Conservation (phyloP, 2,113 vertebrate genomes). For the Gymnorhina tibicen region DNA sequence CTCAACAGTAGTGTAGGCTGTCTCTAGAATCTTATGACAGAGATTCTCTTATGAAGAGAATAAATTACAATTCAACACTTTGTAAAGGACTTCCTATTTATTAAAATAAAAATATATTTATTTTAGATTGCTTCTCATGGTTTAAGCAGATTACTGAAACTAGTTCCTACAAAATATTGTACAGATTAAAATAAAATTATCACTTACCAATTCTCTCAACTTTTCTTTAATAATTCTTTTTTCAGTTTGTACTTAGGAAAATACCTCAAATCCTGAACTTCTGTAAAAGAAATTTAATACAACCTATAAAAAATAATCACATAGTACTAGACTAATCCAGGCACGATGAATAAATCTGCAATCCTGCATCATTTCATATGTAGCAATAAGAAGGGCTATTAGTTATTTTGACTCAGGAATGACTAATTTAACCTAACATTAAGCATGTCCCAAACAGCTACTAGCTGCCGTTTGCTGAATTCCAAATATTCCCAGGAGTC, state of each 20-base stretch:
- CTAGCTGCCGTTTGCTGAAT: not conserved
- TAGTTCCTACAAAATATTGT: not conserved
- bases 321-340: not conserved
- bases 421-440: not conserved
- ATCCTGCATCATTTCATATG: not conserved
- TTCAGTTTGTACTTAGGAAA: not conserved
- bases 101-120: not conserved
- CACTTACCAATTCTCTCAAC: not conserved
- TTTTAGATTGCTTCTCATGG: not conserved
- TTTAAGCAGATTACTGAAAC: not conserved
- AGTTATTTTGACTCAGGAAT: not conserved
- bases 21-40: not conserved
- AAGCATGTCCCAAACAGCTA: not conserved
- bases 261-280: not conserved
- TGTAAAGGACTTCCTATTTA: not conserved
- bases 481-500: constrained; percentile 21
- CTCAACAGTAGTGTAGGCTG: not conserved
- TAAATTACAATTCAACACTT: not conserved
- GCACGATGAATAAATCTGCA: not conserved
- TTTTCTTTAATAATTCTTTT: not conserved
- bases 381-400: not conserved
- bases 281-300: not conserved
- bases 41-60: not conserved
- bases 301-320: not conserved
- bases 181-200: not conserved